Base-by-base conservation (phyloP, 2,797 vertebrate genomes). In the Lutjanus campechanus region DNA sequence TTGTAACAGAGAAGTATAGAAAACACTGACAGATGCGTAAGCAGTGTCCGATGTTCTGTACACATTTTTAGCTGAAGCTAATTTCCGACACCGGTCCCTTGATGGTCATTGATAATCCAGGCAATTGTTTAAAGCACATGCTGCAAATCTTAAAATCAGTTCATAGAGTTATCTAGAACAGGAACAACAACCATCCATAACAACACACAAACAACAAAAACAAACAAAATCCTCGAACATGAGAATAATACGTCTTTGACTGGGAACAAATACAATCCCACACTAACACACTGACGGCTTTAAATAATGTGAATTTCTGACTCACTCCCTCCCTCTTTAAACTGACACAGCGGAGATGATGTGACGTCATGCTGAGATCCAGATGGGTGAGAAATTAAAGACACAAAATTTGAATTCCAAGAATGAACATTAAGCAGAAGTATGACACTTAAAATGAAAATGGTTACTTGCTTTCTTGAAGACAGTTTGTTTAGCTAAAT, bases 401-500 rank as follows among this genome's bases (percentile, higher is more conserved):
- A 19, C 58, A 7, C 58, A 60, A 13, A 43, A 7, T 43, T 58
- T 50, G 11, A 20, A 0, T 15, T 11, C 20, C 9, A 46, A 40
- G 25, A 8, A 41, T 11, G 2, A 1, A 20, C 44, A 29, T 47
- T 15, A 40, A 70, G 5, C 5, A 17, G 68, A 1, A n/a, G 43
- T 58, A 58, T 41, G 19, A 36, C 12, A 63, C n/a, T 29, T 36
- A n/a, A n/a, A n/a, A n/a, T 20, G 1, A 13, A 46, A 46, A 63
- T 13, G 6, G 1, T 12, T 22, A 12, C 44, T 54, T 6, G 10
- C n/a, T 19, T 41, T 25, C 5, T 19, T 56, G 19, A 19, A 41
- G 12, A 5, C 4, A 1, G 47, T 44, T 62, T n/a, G 36, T n/a
- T 16, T 73, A 74, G 62, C 53, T 58, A 65, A 65, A 53, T 61